phyloP scores from a whole-genome alignment of 2,113 vertebrate species.

The Ivindomyrus marchei region DNA sequence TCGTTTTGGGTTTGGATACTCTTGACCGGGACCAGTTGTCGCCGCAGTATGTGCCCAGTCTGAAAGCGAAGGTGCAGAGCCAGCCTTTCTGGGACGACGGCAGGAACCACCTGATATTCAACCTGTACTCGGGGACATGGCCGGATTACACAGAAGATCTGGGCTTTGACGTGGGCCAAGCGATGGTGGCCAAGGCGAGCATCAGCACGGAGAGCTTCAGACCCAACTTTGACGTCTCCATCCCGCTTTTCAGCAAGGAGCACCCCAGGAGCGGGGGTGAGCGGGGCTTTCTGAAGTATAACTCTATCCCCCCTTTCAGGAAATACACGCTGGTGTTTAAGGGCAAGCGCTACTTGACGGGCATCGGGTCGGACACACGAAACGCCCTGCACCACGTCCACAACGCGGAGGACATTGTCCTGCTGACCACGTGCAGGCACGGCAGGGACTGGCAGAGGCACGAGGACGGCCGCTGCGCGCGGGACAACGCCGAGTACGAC shows the following conservation, averaged over 20 bases:
- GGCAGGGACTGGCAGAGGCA: conserved; percentile 99
- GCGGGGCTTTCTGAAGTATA: conserved; percentile 87
- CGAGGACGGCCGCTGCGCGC: conserved; percentile 93
- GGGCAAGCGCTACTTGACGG: conserved; percentile 96
- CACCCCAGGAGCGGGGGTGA: conserved; percentile 95
- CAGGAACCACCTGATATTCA: conserved; percentile 97
- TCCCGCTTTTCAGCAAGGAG: conserved; percentile 97
- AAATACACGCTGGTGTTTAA: conserved; percentile 99
- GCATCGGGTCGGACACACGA: conserved; percentile 97
- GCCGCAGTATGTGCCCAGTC: conserved; percentile 93
- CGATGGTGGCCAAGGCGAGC: conserved; percentile 98
- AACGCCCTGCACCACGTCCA: conserved; percentile 98
- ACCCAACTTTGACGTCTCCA: conserved; percentile 92
- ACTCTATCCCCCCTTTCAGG: conserved; percentile 90
- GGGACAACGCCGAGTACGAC: conserved; percentile 92
- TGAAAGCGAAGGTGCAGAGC: conserved; percentile 86
- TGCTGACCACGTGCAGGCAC: conserved; percentile 97
- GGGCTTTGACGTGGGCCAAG: conserved; percentile 91
- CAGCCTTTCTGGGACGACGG: conserved; percentile 92
- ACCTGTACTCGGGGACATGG: conserved; percentile 98
- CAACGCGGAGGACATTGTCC: conserved; percentile 91
- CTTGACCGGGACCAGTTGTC: conserved; percentile 94
- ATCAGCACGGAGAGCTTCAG: conserved; percentile 93
- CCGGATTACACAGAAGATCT: conserved; percentile 97
- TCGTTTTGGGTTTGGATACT: conserved; percentile 90